phyloP scores from a whole-genome alignment of 2,888 invertebrate species.

The Beris morrisii region DNA sequence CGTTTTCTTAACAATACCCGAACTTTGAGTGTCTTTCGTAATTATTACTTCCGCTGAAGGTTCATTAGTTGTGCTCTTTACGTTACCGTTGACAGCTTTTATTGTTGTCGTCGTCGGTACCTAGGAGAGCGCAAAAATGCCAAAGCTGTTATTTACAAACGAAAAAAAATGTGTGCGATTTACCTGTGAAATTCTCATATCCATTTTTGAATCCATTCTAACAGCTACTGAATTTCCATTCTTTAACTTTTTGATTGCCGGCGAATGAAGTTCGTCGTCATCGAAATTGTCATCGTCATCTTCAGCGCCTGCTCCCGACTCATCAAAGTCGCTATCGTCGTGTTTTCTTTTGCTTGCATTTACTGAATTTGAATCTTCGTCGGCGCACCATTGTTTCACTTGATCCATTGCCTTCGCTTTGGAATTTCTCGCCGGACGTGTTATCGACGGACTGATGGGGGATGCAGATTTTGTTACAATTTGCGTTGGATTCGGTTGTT shows the following conservation, averaged over 20 bases:
- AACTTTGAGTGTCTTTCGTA: conserved; percentile 50
- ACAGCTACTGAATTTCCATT: conserved; percentile 49
- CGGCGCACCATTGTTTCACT: conserved; percentile 83
- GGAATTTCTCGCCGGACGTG: conserved; percentile 66
- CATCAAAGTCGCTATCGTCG: conserved; percentile 59
- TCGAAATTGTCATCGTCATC: conserved; percentile 63
- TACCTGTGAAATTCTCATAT: conserved; percentile 41
- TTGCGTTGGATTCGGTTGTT: conserved; percentile 37
- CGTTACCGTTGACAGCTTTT: conserved; percentile 49
- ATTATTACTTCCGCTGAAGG: conserved; percentile 54
- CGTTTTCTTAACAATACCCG: conserved; percentile 54
- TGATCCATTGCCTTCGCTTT: conserved; percentile 81
- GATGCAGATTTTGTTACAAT: conserved; percentile 57
- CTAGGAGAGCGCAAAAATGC: conserved; percentile 10
- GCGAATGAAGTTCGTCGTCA: conserved; percentile 58
- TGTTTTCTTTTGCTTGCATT: conserved; percentile 55
- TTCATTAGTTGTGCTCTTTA: conserved; percentile 48
- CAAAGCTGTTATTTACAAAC: conserved; percentile 35
- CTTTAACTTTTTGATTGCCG: conserved; percentile 59
- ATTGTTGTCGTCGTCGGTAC: conserved; percentile 16
- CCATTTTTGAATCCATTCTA: conserved; percentile 50
- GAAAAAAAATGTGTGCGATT: conserved; percentile 20
- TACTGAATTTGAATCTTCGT: conserved; percentile 54
- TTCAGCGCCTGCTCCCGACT: conserved; percentile 53
- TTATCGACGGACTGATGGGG: conserved; percentile 48